A percentile compares a stretch with the other conserved stretches of the same genome.
Evolutionary conservation across 37 sponge, comb jelly and placozoan species (phyloP).

Genomic region (Cliona cf. orientalis): DNA sequence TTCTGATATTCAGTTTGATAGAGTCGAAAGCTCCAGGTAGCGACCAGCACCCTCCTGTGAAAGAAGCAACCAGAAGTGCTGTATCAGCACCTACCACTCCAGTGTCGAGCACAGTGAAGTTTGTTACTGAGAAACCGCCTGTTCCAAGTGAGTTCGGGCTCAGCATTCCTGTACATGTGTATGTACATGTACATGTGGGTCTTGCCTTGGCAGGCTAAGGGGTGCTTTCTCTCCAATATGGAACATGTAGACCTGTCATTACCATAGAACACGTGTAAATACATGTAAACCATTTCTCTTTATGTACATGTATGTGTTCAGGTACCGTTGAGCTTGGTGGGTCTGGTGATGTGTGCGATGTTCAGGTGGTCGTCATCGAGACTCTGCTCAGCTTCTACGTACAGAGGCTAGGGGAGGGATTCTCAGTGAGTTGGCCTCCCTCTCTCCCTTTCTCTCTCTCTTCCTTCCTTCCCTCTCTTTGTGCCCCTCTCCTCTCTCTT

Average conservation of each 20-base stretch:
- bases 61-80: too few species aligned
- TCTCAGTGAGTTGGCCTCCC: slow-evolving; percentile 16
- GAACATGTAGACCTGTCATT: too few species aligned
- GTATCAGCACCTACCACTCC: too few species aligned
- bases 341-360: slow-evolving; percentile 18
- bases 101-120: background rate
- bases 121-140: slow-evolving; percentile 1
- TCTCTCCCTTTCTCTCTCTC: background rate
- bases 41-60: too few species aligned
- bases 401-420: slow-evolving; percentile 5
- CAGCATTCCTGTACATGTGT: background rate
- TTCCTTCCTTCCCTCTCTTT: background rate
- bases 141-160: background rate
- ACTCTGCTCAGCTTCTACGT: slow-evolving; percentile 62
- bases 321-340: background rate
- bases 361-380: slow-evolving; percentile 43
- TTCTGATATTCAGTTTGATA: too few species aligned
- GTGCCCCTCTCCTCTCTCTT: background rate
- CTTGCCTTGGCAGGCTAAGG: background rate
- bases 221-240: too few species aligned
- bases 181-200: background rate
- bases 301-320: background rate
- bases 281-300: too few species aligned
- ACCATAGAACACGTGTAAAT: too few species aligned
- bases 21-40: too few species aligned